phyloP scores from a whole-genome alignment of 1,140 invertebrate genomes.

The Drosophila suzukii region DNA sequence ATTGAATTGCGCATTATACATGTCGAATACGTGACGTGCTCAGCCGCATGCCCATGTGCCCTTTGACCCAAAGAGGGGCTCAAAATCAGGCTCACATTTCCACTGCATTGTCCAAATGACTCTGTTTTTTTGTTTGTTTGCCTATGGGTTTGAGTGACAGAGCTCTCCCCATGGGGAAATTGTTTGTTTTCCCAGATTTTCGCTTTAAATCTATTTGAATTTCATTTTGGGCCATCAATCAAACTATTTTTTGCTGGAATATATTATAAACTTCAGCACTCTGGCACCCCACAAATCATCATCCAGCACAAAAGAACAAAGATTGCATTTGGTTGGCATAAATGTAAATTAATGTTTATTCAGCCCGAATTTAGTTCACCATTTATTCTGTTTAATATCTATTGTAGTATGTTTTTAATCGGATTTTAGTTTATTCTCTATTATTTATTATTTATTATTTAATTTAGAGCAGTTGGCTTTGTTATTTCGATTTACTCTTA shows the following conservation, averaged over 20 bases:
- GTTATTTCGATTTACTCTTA: not conserved
- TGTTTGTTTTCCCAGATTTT: constrained; percentile 27
- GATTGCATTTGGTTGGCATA: constrained; percentile 32
- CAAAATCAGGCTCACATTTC: constrained; percentile 27
- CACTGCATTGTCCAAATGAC: constrained; percentile 65
- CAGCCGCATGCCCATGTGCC: constrained; percentile 26
- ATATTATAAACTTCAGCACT: constrained; percentile 38
- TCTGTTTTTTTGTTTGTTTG: constrained; percentile 1
- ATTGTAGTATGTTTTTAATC: not conserved
- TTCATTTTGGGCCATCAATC: constrained; percentile 38
- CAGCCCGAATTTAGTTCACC: not conserved
- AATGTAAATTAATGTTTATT: constrained; percentile 38
- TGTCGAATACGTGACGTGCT: constrained; percentile 73
- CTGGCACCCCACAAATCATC: constrained; percentile 10
- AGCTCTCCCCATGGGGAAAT: constrained; percentile 20
- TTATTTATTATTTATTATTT: no score
- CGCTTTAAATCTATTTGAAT: constrained; percentile 7
- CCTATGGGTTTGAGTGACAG: constrained; percentile 15
- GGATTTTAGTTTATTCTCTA: not conserved
- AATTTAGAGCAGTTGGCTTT: no score
- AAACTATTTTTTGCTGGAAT: constrained; percentile 48
- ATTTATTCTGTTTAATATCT: not conserved
- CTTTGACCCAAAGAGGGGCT: constrained; percentile 5
- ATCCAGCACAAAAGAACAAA: not conserved
- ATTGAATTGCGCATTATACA: constrained; percentile 80